Conservation (phyloP, 1,140 invertebrate species). For the Halictus rubicundus region DNA sequence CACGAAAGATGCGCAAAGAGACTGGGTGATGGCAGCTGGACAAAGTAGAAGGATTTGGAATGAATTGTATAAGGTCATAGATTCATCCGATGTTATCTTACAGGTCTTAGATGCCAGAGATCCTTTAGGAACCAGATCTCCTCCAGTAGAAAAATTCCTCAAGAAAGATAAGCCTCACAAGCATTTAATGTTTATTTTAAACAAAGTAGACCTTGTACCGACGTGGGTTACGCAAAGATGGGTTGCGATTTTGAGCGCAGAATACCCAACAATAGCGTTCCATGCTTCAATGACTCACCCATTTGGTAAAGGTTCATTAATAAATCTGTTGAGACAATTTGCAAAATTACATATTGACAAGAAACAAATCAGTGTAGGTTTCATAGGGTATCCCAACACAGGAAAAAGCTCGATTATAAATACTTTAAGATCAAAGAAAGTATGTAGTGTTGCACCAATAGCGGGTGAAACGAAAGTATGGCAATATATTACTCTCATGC, state of each 20-base stretch:
- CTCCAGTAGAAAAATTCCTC: constrained; percentile 92
- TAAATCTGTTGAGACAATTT: constrained; percentile 97
- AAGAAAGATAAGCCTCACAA: constrained; percentile 89
- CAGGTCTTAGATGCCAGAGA: constrained; percentile 97
- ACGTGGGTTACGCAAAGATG: constrained; percentile 98
- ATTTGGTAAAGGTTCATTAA: constrained; percentile 98
- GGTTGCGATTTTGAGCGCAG: constrained; percentile 94
- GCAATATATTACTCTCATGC: constrained; percentile 99
- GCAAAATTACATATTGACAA: constrained; percentile 97
- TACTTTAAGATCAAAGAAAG: constrained; percentile 95
- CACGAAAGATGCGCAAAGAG: constrained; percentile 86
- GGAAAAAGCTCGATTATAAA: constrained; percentile 99
- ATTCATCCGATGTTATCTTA: constrained; percentile 98
- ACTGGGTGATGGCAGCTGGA: constrained; percentile 95
- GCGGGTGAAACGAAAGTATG: constrained; percentile 99
- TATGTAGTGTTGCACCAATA: constrained; percentile 99
- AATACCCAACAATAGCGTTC: constrained; percentile 99
- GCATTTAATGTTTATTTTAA: constrained; percentile 86
- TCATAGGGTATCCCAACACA: constrained; percentile 99
- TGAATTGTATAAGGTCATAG: constrained; percentile 99
- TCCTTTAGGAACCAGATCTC: constrained; percentile 96
- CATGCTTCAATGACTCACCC: constrained; percentile 98
- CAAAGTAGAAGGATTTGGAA: constrained; percentile 99
- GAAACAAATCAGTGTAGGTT: constrained; percentile 99
- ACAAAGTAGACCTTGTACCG: constrained; percentile 97